These are phyloP conservation scores for Drosophila varians DNA, from an alignment of 1,140 invertebrate species.

Conservation along the genomic window DNA sequence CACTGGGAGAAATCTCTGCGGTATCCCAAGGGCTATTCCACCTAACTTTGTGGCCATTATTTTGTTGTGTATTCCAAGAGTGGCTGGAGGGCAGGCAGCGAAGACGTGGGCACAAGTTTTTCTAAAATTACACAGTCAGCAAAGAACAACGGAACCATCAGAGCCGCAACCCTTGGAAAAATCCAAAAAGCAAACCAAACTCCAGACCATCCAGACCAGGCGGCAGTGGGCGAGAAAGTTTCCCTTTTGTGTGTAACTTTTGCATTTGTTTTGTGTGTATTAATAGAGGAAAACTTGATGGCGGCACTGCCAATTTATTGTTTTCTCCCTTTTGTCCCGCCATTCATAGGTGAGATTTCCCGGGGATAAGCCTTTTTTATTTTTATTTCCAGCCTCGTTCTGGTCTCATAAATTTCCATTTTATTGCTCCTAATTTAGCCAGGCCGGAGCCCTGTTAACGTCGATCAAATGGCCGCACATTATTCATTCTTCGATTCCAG, in stretches of 20 bases:
- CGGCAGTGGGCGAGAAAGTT: constrained; percentile 47
- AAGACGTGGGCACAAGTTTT: constrained; percentile 66
- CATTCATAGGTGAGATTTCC: constrained; percentile 24
- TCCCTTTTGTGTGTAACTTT: constrained; percentile 77
- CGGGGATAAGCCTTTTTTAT: constrained; percentile 40
- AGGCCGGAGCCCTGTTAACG: constrained; percentile 33
- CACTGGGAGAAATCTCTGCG: neutral
- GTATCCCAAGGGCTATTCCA: neutral
- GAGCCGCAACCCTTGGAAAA: constrained; percentile 25
- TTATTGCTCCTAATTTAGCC: constrained; percentile 57
- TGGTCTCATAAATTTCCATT: constrained; percentile 55
- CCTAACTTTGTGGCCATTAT: neutral
- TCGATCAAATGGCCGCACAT: constrained; percentile 44
- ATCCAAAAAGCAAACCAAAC: neutral
- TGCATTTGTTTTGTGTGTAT: constrained; percentile 74
- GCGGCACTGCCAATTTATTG: constrained; percentile 70
- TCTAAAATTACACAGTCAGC: constrained; percentile 67
- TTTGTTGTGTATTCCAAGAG: neutral
- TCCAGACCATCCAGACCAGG: constrained; percentile 5
- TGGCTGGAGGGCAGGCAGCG: constrained; percentile 1
- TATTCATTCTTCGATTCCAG: constrained; percentile 46
- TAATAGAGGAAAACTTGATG: constrained; percentile 75
- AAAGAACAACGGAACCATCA: constrained; percentile 22
- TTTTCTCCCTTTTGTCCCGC: constrained; percentile 37
- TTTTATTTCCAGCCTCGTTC: constrained; percentile 16